These are phyloP conservation scores for Dichetophora obliterata DNA, from an alignment of 2,888 invertebrate genomes.

Conservation along the genomic window DNA sequence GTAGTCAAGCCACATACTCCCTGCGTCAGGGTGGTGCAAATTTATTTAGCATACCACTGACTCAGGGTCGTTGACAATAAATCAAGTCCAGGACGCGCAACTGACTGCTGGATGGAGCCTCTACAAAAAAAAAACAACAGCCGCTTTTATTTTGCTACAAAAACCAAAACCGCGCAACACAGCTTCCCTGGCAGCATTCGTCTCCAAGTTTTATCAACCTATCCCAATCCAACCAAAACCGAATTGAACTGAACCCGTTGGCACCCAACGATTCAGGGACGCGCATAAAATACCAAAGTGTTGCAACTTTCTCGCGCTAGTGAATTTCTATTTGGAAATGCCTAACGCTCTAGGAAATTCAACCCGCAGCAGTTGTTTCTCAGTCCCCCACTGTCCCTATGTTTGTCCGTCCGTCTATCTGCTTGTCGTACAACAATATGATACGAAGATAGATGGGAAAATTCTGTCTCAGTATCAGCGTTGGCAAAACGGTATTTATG, in stretches of 20 bases:
- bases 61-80: conserved; percentile 51
- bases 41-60: conserved; percentile 35
- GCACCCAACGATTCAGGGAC: conserved; percentile 15
- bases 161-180: conserved; percentile 17
- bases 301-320: conserved; percentile 38
- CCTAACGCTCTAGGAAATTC: conserved; percentile 15
- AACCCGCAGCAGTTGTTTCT: not conserved
- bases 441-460: conserved; percentile 50
- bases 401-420: not conserved
- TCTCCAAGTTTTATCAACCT: not conserved
- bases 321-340: conserved; percentile 30
- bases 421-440: conserved; percentile 39
- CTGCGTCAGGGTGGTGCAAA: conserved; percentile 24
- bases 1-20: not conserved
- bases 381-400: not conserved
- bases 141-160: conserved; percentile 13
- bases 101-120: conserved; percentile 47
- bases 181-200: not conserved
- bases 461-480: conserved; percentile 45
- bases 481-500: conserved; percentile 50
- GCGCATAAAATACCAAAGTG: conserved; percentile 31
- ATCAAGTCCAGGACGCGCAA: conserved; percentile 48
- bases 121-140: conserved; percentile 33
- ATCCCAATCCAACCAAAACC: not conserved
- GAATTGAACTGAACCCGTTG: conserved; percentile 1